These are phyloP conservation scores for Aphelinus atriplicis DNA, from an alignment of 1,140 invertebrate species.

Conservation along the genomic window DNA sequence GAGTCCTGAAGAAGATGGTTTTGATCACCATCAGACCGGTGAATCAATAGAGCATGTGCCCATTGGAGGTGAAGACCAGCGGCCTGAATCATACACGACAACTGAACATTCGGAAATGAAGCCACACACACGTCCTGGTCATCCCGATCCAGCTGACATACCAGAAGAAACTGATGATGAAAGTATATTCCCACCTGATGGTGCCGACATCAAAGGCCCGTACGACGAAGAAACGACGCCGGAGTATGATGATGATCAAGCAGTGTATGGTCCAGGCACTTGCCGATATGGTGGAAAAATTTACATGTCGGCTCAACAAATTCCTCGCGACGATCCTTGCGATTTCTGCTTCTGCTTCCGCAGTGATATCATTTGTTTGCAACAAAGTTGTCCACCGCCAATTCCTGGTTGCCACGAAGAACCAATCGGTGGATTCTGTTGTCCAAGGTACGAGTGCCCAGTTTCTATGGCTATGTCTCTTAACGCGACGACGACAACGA, in stretches of 20 bases:
- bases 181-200: slow-evolving; percentile 56
- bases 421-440: slow-evolving; percentile 92
- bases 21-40: slow-evolving; percentile 43
- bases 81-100: slow-evolving; percentile 1
- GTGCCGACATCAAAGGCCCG: slow-evolving; percentile 53
- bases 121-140: slow-evolving; percentile 45
- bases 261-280: slow-evolving; percentile 84
- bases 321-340: slow-evolving; percentile 91
- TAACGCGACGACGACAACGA: slow-evolving; percentile 84
- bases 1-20: slow-evolving; percentile 45
- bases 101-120: slow-evolving; percentile 26
- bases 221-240: slow-evolving; percentile 68
- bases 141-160: slow-evolving; percentile 50
- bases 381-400: slow-evolving; percentile 94
- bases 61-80: slow-evolving; percentile 38
- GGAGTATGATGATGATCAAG: slow-evolving; percentile 70
- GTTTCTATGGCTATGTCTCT: slow-evolving; percentile 82
- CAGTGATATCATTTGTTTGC: slow-evolving; percentile 93
- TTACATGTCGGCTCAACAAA: slow-evolving; percentile 93
- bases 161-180: slow-evolving; percentile 49
- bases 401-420: slow-evolving; percentile 90
- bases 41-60: slow-evolving; percentile 40
- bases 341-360: slow-evolving; percentile 98
- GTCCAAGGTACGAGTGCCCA: slow-evolving; percentile 92
- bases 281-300: slow-evolving; percentile 91